Evolutionary conservation across 2,113 vertebrate species (phyloP).

Genomic region (Notothenia rossii): DNA sequence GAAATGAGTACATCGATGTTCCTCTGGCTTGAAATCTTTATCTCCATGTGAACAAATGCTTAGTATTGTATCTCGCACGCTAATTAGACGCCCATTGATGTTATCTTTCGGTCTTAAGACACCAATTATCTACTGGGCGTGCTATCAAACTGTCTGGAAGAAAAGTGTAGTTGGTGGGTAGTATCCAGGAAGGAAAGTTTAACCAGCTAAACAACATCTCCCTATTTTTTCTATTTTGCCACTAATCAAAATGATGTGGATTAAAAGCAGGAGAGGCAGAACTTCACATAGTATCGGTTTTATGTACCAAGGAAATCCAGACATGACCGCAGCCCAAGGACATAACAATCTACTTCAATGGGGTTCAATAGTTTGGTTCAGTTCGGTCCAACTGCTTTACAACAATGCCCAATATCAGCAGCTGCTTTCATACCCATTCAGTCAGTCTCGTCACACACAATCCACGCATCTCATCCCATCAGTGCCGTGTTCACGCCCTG

Average conservation of each 20-base stretch:
- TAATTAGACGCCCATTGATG: background rate
- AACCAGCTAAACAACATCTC: background rate
- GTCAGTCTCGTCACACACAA: background rate
- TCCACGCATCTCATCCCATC: slow-evolving; percentile 14
- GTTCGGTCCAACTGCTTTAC: background rate
- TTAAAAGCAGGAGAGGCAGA: slow-evolving; percentile 19
- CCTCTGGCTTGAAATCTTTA: background rate
- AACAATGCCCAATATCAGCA: background rate
- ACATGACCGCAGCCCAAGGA: background rate
- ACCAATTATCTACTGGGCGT: background rate
- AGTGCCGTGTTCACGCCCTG: background rate
- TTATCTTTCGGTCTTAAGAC: background rate
- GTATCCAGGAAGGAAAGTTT: background rate
- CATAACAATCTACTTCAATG: slow-evolving; percentile 9
- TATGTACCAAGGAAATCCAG: background rate
- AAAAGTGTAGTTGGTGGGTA: too few species aligned
- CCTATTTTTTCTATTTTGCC: background rate
- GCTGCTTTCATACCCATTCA: background rate
- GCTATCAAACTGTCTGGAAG: too few species aligned
- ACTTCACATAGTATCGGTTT: slow-evolving; percentile 4
- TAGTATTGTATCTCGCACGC: background rate
- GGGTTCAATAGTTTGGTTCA: background rate
- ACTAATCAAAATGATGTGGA: slow-evolving; percentile 8
- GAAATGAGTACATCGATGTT: background rate
- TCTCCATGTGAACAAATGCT: background rate